Conservation (phyloP, 2,797 vertebrate species). For the Petrocephalus sullivani region DNA sequence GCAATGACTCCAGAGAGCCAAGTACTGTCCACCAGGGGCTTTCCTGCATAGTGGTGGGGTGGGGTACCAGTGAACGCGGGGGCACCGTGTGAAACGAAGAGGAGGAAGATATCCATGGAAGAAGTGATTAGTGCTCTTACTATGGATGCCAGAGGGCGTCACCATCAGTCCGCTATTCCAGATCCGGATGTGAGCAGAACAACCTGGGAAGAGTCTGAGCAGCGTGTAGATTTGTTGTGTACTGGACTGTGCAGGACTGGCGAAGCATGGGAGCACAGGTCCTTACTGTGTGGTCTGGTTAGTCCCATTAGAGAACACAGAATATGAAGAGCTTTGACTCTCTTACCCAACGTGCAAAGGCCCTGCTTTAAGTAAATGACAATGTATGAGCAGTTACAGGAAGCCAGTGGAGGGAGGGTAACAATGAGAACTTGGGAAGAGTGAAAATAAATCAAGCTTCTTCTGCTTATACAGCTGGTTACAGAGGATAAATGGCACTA, state of each 20-base stretch:
- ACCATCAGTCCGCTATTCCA: neutral
- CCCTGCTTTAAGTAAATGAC: neutral
- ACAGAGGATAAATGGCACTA: no score
- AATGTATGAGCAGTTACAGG: neutral
- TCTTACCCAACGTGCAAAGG: neutral
- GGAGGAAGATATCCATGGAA: neutral
- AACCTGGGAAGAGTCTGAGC: neutral
- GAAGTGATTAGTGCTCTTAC: neutral
- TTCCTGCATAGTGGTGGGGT: neutral
- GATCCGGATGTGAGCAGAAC: neutral
- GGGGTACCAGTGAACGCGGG: neutral
- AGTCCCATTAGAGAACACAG: neutral
- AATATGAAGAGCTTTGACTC: neutral
- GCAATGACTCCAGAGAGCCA: conserved; percentile 9
- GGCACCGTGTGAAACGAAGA: conserved; percentile 12
- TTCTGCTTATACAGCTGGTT: no score
- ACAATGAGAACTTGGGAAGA: no score
- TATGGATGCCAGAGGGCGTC: neutral
- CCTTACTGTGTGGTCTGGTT: neutral
- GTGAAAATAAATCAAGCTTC: no score
- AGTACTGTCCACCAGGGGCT: neutral
- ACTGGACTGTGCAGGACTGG: neutral
- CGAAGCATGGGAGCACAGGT: neutral
- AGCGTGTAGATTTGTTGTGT: neutral
- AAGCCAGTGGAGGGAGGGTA: no score